phyloP scores from a whole-genome alignment of 2,797 vertebrate genomes.

The Danio aesculapii region DNA sequence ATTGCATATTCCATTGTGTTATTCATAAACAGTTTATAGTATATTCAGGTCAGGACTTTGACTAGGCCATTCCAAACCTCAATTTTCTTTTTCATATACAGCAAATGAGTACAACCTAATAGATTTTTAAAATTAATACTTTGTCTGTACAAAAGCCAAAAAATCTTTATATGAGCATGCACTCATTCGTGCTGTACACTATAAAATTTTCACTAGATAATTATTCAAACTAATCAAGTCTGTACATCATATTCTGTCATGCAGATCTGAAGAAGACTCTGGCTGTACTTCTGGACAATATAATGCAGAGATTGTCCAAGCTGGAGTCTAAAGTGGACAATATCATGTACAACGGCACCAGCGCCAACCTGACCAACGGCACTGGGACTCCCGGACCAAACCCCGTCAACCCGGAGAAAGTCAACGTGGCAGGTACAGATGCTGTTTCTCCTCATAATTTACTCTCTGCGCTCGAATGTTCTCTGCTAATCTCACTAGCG shows the following conservation, averaged over 20 bases:
- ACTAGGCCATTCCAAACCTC: too few species aligned
- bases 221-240: background rate
- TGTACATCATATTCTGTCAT: constrained; percentile 20
- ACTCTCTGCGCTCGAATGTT: background rate
- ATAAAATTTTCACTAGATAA: background rate
- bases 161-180: too few species aligned
- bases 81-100: too few species aligned
- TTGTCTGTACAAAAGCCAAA: too few species aligned
- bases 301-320: constrained; percentile 94
- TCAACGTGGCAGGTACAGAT: constrained; percentile 93
- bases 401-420: constrained; percentile 85
- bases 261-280: constrained; percentile 92
- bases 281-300: constrained; percentile 96
- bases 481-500: background rate
- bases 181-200: too few species aligned
- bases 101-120: too few species aligned
- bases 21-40: too few species aligned
- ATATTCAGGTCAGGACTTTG: too few species aligned
- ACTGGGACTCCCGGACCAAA: constrained; percentile 82
- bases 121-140: too few species aligned
- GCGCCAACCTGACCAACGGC: constrained; percentile 90
- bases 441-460: background rate
- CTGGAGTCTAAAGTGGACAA: constrained; percentile 96
- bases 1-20: too few species aligned
- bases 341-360: constrained; percentile 91